A percentile compares a stretch with the other conserved stretches of the same genome.
These are phyloP conservation scores for Sialis fuliginosa DNA, from an alignment of 2,888 invertebrate genomes.

Conservation along the genomic window DNA sequence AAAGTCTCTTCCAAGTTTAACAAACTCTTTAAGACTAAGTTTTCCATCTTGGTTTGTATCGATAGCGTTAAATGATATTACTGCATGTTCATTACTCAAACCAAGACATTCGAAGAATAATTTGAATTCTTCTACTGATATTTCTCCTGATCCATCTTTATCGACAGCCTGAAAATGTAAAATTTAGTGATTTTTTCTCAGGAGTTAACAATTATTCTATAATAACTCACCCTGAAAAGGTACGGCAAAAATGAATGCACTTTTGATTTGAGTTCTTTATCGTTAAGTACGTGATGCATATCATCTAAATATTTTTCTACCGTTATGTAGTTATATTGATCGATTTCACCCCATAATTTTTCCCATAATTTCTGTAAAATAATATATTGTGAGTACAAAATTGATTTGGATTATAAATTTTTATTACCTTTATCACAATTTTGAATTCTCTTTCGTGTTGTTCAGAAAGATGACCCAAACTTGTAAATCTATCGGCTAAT, in stretches of 20 bases:
- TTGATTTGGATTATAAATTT: neutral
- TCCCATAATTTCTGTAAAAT: conserved; percentile 52
- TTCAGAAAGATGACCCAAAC: conserved; percentile 52
- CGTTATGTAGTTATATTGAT: conserved; percentile 64
- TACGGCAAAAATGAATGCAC: conserved; percentile 65
- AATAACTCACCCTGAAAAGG: conserved; percentile 49
- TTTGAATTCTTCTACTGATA: conserved; percentile 67
- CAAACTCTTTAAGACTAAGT: conserved; percentile 58
- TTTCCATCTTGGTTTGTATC: conserved; percentile 65
- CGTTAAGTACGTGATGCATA: conserved; percentile 67
- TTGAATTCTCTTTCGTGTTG: conserved; percentile 50
- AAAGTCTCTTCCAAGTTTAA: conserved; percentile 63
- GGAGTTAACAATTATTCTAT: neutral
- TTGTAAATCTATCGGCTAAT: conserved; percentile 53
- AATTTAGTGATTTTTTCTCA: neutral
- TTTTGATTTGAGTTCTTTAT: conserved; percentile 51
- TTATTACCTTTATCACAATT: conserved; percentile 44
- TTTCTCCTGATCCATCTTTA: conserved; percentile 58
- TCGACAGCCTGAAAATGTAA: conserved; percentile 50
- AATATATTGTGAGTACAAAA: neutral
- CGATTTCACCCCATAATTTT: conserved; percentile 66
- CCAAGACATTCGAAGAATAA: conserved; percentile 67
- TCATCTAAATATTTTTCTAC: conserved; percentile 68
- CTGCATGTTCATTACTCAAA: conserved; percentile 53
- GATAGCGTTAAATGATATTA: conserved; percentile 59